Base-by-base conservation (phyloP, 2,888 invertebrate species). In the Chironomus riparius region DNA sequence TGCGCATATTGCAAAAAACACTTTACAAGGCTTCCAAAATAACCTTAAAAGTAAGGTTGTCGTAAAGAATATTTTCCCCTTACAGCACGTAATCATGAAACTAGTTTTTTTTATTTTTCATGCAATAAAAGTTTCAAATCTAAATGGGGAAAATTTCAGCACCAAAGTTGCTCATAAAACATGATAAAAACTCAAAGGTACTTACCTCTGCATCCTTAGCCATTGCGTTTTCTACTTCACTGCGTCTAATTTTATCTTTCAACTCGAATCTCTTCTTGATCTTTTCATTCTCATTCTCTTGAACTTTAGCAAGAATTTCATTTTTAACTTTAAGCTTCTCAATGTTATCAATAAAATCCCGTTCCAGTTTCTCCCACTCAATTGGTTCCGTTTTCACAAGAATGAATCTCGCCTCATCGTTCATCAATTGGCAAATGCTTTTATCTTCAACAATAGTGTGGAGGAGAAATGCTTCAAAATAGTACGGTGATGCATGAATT, bases 381-480 rank as follows among this genome's bases (percentile, higher is more conserved):
- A 80, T 81, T 24, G 84, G 81, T 48, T 87, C 86, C 47, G 80
- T 81, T 83, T 94, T 94, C 61, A 84, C 82, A 76, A 94, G 85
- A 81, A 90, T 89, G 80, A 93, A 87, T 15, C 89, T 81, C 21
- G 91, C 88, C 72, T 87, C 84, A 38, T 87, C 86, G 69, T 89
- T 86, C 62, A 88, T 86, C 47, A 92, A 82, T 3, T 87, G 87
- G 79, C 91, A 92, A 78, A 86, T 87, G 80, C 92, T 91, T 78
- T 85, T 85, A 18, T 85, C 84, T 75, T 87, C 88, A 79, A 90
- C 84, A 1, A 94, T 87, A 7, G 87, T 83, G 75, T 87, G 83
- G 78, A 86, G 83, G n/a, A 92, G 84, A 81, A 92, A 89, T 61
- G 89, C 85, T 85, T 94, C 94, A 80, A 93, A 91, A 76, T 93